Conservation (phyloP, 92 coral and sea anemone species). For the Montipora capitata region DNA sequence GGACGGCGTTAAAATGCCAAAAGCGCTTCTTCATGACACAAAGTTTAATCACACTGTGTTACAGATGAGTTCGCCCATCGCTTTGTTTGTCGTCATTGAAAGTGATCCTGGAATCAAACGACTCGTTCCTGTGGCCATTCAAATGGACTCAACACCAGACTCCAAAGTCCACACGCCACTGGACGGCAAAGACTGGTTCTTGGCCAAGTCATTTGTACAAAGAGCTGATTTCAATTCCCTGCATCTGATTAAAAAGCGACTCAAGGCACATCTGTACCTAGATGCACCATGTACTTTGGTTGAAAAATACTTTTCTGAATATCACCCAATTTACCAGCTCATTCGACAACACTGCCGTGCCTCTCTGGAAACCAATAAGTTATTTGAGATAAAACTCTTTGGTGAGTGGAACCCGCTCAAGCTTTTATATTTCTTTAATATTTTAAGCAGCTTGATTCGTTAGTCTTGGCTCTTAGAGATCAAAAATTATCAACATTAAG, state of each 20-base stretch:
- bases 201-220: constrained; percentile 95
- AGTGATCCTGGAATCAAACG: constrained; percentile 85
- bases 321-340: constrained; percentile 92
- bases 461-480: no score
- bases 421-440: no score
- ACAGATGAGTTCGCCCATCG: constrained; percentile 94
- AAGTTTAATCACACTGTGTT: constrained; percentile 87
- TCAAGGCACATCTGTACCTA: constrained; percentile 87
- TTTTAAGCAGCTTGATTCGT: no score
- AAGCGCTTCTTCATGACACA: constrained; percentile 71
- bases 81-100: constrained; percentile 85
- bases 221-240: constrained; percentile 94
- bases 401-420: constrained; percentile 64
- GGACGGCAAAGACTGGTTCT: constrained; percentile 96
- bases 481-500: no score
- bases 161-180: constrained; percentile 88
- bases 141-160: constrained; percentile 83
- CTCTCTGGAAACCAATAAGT: constrained; percentile 91
- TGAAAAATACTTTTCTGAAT: constrained; percentile 94
- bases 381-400: constrained; percentile 90
- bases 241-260: constrained; percentile 90
- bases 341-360: constrained; percentile 95
- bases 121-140: constrained; percentile 92
- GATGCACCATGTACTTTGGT: constrained; percentile 94
- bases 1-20: constrained; percentile 81